Conservation (phyloP, 2,888 invertebrate species). For the Paralinhomoeus sp. region DNA sequence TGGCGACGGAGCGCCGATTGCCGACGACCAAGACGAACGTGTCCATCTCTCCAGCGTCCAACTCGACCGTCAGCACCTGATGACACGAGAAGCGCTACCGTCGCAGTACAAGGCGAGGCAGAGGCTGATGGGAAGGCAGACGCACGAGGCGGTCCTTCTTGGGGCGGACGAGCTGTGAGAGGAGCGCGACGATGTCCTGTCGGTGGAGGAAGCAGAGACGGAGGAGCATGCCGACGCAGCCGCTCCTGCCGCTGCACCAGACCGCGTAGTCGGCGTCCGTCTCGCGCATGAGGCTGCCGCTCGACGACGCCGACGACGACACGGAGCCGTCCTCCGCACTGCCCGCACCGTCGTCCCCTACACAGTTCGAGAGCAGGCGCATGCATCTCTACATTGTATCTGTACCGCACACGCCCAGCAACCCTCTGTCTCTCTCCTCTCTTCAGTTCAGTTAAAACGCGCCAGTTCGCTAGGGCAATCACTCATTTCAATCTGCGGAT, state of each 20-base stretch:
- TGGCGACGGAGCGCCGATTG: conserved; percentile 58
- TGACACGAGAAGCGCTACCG: background rate
- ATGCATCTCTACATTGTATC: too few species aligned
- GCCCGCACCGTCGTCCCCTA: conserved; percentile 58
- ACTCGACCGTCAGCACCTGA: conserved; percentile 6
- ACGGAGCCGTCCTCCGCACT: conserved; percentile 37
- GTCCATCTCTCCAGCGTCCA: conserved; percentile 67
- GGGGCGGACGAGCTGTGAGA: conserved; percentile 59
- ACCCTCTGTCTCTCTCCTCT: too few species aligned
- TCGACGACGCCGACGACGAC: conserved; percentile 1
- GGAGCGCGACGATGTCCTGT: conserved; percentile 71
- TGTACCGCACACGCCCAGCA: too few species aligned
- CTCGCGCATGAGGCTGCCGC: conserved; percentile 58
- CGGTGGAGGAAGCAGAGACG: conserved; percentile 80
- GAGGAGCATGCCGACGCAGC: conserved; percentile 87
- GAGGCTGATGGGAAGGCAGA: background rate
- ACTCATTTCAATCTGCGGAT: too few species aligned
- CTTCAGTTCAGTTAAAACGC: too few species aligned
- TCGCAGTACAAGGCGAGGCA: background rate
- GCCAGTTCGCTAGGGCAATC: too few species aligned
- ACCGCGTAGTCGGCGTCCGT: conserved; percentile 79
- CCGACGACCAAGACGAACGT: conserved; percentile 75
- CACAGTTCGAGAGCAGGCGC: too few species aligned
- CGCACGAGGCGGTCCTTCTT: conserved; percentile 53
- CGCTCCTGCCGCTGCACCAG: conserved; percentile 82